Conservation (phyloP, 1,140 invertebrate species). For the Pseudomyrmex cubaensis region DNA sequence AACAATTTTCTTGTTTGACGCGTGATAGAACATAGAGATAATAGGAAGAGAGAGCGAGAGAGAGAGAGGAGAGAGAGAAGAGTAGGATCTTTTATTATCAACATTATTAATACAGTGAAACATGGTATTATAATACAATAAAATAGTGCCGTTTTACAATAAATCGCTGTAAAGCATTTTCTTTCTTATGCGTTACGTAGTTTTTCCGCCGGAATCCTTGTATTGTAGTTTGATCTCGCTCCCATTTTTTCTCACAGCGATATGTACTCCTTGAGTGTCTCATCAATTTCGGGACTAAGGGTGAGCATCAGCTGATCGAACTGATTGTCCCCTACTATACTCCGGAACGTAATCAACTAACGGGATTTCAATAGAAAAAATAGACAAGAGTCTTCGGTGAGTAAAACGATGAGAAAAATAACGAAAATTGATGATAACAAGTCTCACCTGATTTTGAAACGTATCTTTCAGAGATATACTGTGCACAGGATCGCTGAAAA, state of each 20-base stretch:
- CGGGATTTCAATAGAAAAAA: slow-evolving; percentile 37
- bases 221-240: slow-evolving; percentile 49
- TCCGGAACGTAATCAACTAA: slow-evolving; percentile 88
- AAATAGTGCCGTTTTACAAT: slow-evolving; percentile 81
- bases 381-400: slow-evolving; percentile 23
- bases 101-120: slow-evolving; percentile 82
- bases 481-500: slow-evolving; percentile 89
- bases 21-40: slow-evolving; percentile 11
- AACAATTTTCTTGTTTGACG: too few relatives aligned
- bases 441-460: slow-evolving; percentile 88
- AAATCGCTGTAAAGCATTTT: slow-evolving; percentile 69
- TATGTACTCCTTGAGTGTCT: slow-evolving; percentile 88
- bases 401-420: background rate
- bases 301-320: slow-evolving; percentile 90
- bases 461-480: slow-evolving; percentile 89
- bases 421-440: slow-evolving; percentile 5
- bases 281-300: slow-evolving; percentile 88
- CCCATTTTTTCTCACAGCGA: slow-evolving; percentile 82
- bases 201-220: slow-evolving; percentile 49
- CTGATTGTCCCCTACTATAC: slow-evolving; percentile 87
- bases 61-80: slow-evolving; percentile 33
- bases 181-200: slow-evolving; percentile 71
- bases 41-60: background rate
- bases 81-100: slow-evolving; percentile 77
- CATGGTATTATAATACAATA: slow-evolving; percentile 80